These are phyloP conservation scores for Tachysurus fulvidraco DNA, from an alignment of 2,113 vertebrate species.

Conservation along the genomic window DNA sequence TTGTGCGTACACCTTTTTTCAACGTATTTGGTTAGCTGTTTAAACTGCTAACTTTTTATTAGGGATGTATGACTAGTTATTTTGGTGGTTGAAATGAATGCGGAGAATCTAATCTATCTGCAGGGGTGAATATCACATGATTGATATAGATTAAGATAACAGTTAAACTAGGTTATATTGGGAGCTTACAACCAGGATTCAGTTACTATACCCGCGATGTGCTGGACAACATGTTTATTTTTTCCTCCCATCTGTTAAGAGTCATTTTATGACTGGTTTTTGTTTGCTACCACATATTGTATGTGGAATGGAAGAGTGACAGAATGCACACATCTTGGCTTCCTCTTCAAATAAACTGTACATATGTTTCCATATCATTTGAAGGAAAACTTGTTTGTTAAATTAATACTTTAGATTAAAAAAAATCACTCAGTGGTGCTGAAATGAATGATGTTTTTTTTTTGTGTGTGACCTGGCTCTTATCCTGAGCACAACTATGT, in stretches of 20 bases:
- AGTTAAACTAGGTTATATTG: background rate
- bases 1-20: background rate
- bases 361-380: slow-evolving; percentile 54
- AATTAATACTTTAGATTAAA: background rate
- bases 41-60: background rate
- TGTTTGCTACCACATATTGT: background rate
- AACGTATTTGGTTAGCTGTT: background rate
- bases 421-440: background rate
- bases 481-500: background rate
- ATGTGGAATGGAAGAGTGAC: slow-evolving; percentile 3
- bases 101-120: background rate
- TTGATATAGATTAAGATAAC: background rate
- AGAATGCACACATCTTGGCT: slow-evolving; percentile 25
- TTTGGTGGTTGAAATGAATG: background rate
- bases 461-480: background rate
- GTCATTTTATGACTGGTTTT: background rate
- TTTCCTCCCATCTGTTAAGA: background rate
- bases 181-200: background rate
- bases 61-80: background rate
- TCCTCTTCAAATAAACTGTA: slow-evolving; percentile 55
- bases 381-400: background rate
- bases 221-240: background rate
- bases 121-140: background rate
- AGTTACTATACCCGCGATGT: background rate
- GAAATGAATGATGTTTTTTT: background rate